These are phyloP conservation scores for Spodoptera picta DNA, from an alignment of 2,888 invertebrate species.

Conservation along the genomic window DNA sequence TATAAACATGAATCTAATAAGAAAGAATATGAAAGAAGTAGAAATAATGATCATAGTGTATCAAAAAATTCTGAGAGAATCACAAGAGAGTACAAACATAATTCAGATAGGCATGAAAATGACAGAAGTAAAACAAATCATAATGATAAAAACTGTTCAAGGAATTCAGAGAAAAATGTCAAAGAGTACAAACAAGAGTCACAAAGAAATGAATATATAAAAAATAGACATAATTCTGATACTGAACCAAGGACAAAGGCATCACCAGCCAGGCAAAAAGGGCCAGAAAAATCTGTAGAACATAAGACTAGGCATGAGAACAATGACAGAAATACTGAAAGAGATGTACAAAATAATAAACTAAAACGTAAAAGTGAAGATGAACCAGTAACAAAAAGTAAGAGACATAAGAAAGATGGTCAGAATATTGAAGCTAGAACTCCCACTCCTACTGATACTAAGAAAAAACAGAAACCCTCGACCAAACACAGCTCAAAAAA, in stretches of 20 bases:
- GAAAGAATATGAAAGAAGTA: slow-evolving; percentile 36
- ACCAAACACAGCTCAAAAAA: slow-evolving; percentile 56
- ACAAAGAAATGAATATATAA: too few species aligned
- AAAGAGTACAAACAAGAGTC: too few species aligned
- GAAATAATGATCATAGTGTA: slow-evolving; percentile 17
- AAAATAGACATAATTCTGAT: too few species aligned
- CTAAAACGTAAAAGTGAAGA: slow-evolving; percentile 45
- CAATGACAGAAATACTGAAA: slow-evolving; percentile 25
- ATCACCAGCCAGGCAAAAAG: slow-evolving; percentile 38
- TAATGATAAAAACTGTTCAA: slow-evolving; percentile 3
- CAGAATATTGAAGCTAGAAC: slow-evolving; percentile 51
- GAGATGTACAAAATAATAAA: slow-evolving; percentile 29
- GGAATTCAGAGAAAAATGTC: too few species aligned
- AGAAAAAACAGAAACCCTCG: slow-evolving; percentile 47
- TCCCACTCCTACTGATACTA: slow-evolving; percentile 54
- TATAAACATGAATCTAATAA: slow-evolving; percentile 28
- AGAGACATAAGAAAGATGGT: slow-evolving; percentile 34
- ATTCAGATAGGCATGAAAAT: slow-evolving; percentile 25
- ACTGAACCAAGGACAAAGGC: slow-evolving; percentile 23
- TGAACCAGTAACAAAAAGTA: slow-evolving; percentile 26
- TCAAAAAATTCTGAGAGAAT: slow-evolving; percentile 44
- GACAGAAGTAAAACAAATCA: slow-evolving; percentile 34
- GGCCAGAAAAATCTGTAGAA: slow-evolving; percentile 37
- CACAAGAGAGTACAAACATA: slow-evolving; percentile 25
- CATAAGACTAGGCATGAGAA: slow-evolving; percentile 32